These are phyloP conservation scores for Danio aesculapii DNA, from an alignment of 2,797 vertebrate species.

Conservation along the genomic window DNA sequence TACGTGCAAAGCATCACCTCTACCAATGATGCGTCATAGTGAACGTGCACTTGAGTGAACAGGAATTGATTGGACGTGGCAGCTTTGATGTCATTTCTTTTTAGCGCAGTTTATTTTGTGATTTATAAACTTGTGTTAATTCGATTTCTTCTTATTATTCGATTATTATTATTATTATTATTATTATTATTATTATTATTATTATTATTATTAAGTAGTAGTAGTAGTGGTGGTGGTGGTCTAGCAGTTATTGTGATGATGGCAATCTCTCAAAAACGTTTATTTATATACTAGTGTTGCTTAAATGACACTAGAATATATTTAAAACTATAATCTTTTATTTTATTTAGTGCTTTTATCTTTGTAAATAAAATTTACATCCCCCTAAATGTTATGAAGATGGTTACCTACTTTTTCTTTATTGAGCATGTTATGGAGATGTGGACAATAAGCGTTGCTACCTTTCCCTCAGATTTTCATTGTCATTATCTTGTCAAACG, in stretches of 20 bases:
- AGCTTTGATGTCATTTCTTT: background rate
- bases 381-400: background rate
- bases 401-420: background rate
- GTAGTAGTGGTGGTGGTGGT: too few species aligned
- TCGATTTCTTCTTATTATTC: background rate
- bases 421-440: background rate
- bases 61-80: background rate
- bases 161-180: background rate
- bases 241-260: too few species aligned
- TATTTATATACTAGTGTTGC: too few species aligned
- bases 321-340: too few species aligned
- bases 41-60: conserved; percentile 18
- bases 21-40: conserved; percentile 46
- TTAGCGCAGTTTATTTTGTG: conserved; percentile 6
- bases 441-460: background rate
- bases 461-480: background rate
- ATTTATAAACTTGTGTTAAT: background rate
- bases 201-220: too few species aligned
- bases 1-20: conserved; percentile 76
- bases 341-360: background rate
- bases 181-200: background rate
- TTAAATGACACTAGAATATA: too few species aligned
- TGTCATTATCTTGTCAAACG: background rate
- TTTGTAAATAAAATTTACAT: background rate
- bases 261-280: too few species aligned